Base-by-base conservation (phyloP, 2,797 vertebrate species). In the Potorous gilbertii region DNA sequence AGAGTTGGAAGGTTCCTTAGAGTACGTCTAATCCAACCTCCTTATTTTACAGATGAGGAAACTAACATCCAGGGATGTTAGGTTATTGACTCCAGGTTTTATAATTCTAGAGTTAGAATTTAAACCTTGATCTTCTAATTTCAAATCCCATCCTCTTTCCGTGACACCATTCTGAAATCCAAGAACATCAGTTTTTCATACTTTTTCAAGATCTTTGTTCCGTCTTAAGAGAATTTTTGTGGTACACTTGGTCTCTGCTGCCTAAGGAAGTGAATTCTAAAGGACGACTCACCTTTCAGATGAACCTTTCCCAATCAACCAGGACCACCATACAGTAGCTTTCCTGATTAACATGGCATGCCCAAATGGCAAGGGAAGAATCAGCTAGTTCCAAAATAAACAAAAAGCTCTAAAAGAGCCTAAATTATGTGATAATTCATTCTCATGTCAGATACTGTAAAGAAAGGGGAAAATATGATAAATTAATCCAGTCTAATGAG, bases 401-500 rank as follows among this genome's bases (percentile, higher is more conserved):
- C 40, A 87, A 40, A 46, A 87, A 56, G 40, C 93, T 91, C 93
- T 92, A 92, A 90, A 81, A 97, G 97, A 94, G 2, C 56, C 57
- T 96, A 91, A 29, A 27, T 55, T 24, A 12, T 54, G 12, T 59
- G 56, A 96, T 97, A 97, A 97, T 97, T 98, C 94, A 81, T 98
- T 98, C 96, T 98, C 95, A 95, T 98, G 97, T 97, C 97, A 97
- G 95, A 98, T 66, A 96, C 94, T 96, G 52, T 31, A 97, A 97
- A 74, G 29, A 94, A 55, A 90, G 97, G n/a, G 97, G 55, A 97
- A 98, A 98, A 97, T 59, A 62, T 97, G 94, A 98, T 98, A 97
- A 98, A 98, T 98, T 98, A 98, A 98, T 98, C 96, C 95, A 95
- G 94, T 96, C 94, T 98, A 98, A 98, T 98, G 97, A 98, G 97